Evolutionary conservation across 2,888 invertebrate species (phyloP).

Genomic region (Diaphora mendica): DNA sequence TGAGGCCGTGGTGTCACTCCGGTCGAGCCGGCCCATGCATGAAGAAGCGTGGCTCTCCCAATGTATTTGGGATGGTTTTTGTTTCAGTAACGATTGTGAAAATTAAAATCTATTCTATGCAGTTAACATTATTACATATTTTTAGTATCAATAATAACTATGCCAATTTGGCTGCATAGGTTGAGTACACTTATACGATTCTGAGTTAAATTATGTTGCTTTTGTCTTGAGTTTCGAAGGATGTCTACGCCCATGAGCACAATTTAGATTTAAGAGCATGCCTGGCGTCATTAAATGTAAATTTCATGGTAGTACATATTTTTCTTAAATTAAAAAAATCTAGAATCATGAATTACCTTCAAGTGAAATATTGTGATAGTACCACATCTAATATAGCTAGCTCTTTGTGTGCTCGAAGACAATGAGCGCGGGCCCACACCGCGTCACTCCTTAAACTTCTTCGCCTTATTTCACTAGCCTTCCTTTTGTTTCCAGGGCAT

Average conservation of each 20-base stretch:
- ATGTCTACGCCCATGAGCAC: neutral
- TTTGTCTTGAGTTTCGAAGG: neutral
- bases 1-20: no score
- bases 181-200: no score
- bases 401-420: constrained; percentile 60
- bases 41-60: no score
- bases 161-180: no score
- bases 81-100: neutral
- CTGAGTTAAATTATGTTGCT: neutral
- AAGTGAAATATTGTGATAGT: constrained; percentile 17
- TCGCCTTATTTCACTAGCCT: constrained; percentile 84
- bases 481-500: constrained; percentile 83
- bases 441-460: constrained; percentile 84
- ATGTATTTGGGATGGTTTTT: neutral
- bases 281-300: neutral
- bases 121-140: neutral
- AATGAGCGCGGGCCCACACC: constrained; percentile 82
- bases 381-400: constrained; percentile 60
- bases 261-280: neutral
- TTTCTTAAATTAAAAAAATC: no score
- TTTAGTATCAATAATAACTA: neutral
- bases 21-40: no score
- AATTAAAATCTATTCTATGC: neutral
- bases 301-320: neutral
- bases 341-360: no score